phyloP scores from a whole-genome alignment of 2,888 invertebrate genomes.

The Tridacna crocea region DNA sequence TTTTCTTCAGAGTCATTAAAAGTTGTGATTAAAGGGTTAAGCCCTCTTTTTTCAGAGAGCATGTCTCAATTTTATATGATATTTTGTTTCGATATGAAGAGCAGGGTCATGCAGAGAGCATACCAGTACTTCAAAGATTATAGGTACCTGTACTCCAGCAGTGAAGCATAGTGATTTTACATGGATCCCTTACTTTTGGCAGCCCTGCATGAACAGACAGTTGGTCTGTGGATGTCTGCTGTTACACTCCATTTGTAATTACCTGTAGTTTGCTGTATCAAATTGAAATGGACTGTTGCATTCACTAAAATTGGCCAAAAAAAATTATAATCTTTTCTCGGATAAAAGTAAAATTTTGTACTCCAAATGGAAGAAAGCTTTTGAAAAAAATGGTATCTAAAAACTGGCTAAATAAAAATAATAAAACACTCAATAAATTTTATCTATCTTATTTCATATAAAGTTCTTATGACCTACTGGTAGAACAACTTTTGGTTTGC shows the following conservation, averaged over 20 bases:
- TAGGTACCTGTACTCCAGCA: not conserved
- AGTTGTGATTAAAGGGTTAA: too few species aligned
- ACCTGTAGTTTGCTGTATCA: not conserved
- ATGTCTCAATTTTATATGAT: too few species aligned
- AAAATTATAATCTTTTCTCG: not conserved
- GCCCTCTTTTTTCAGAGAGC: too few species aligned
- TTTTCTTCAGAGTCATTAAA: too few species aligned
- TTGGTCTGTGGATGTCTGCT: not conserved
- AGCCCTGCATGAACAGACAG: not conserved
- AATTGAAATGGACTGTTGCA: not conserved
- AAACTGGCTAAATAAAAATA: too few species aligned
- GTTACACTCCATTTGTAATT: constrained; percentile 11
- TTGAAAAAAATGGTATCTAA: not conserved
- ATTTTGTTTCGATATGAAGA: too few species aligned
- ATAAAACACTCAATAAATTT: too few species aligned
- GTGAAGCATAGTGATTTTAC: not conserved
- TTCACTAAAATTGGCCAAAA: not conserved
- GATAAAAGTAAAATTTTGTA: not conserved
- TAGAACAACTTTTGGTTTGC: too few species aligned
- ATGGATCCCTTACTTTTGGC: constrained; percentile 5
- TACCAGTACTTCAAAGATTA: too few species aligned
- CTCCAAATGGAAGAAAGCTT: not conserved
- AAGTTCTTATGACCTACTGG: too few species aligned
- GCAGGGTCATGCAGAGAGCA: too few species aligned
- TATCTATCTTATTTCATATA: too few species aligned